A percentile compares a stretch with the other conserved stretches of the same genome.
These are phyloP conservation scores for Zootoca vivipara DNA, from an alignment of 2,113 vertebrate species.

Conservation along the genomic window DNA sequence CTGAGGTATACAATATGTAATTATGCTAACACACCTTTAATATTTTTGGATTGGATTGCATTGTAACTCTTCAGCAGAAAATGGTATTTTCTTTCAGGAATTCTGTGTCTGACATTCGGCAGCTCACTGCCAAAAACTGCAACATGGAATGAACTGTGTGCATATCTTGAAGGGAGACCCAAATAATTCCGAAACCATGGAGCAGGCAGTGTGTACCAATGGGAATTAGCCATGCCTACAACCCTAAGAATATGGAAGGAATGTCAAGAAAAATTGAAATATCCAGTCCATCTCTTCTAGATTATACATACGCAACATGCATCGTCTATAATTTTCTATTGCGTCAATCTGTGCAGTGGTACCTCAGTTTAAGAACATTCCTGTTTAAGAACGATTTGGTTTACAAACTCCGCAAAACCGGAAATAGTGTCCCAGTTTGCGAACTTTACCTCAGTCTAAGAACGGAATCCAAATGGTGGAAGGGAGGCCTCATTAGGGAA, in stretches of 20 bases:
- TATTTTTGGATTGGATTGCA: conserved; percentile 51
- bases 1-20: conserved; percentile 53
- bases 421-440: no score
- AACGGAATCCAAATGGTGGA: no score
- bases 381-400: no score
- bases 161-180: neutral
- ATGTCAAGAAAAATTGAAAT: conserved; percentile 23
- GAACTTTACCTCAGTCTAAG: no score
- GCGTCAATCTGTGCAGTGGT: neutral
- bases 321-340: neutral
- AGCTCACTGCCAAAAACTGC: neutral
- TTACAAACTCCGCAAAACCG: no score
- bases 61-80: conserved; percentile 45
- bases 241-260: neutral
- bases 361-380: no score
- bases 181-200: neutral
- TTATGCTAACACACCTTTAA: conserved; percentile 65
- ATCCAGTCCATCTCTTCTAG: neutral
- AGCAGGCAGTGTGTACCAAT: conserved; percentile 7
- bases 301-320: neutral
- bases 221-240: conserved; percentile 14
- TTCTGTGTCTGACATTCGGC: neutral
- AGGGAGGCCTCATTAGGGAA: no score
- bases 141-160: neutral
- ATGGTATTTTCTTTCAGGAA: conserved; percentile 31